phyloP scores from a whole-genome alignment of 2,888 invertebrate species.

The Pollenia amentaria region DNA sequence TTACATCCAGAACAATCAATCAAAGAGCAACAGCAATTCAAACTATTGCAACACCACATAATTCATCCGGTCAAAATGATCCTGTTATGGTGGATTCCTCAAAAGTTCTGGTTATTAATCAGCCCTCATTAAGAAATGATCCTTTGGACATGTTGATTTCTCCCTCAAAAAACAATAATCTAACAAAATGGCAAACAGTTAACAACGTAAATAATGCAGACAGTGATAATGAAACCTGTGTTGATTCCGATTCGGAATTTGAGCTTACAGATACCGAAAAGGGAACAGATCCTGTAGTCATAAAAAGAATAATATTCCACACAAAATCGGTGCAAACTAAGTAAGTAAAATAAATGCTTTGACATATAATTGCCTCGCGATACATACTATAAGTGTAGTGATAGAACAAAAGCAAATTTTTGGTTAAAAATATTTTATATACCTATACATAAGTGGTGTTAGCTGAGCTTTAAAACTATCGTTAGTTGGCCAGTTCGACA shows the following conservation, averaged over 20 bases:
- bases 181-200: neutral
- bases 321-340: constrained; percentile 61
- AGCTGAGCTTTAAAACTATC: too few species aligned
- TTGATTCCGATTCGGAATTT: constrained; percentile 31
- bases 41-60: constrained; percentile 27
- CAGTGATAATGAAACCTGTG: neutral
- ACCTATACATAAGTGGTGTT: too few species aligned
- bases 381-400: too few species aligned
- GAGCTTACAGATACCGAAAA: constrained; percentile 1
- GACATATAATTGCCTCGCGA: too few species aligned
- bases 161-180: neutral
- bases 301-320: constrained; percentile 55
- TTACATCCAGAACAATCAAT: neutral
- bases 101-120: constrained; percentile 43
- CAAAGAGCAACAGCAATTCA: neutral
- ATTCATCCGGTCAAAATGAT: neutral
- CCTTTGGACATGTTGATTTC: constrained; percentile 21
- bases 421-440: too few species aligned
- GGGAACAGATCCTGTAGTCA: constrained; percentile 25
- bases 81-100: neutral
- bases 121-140: constrained; percentile 15
- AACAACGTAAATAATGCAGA: constrained; percentile 6
- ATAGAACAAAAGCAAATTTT: too few species aligned
- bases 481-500: too few species aligned
- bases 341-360: constrained; percentile 38